Percentiles rank a stretch among this genome's conserved stretches.
These are phyloP conservation scores for Parauchenoglanis punctatus DNA, from an alignment of 2,797 vertebrate genomes.

Conservation along the genomic window DNA sequence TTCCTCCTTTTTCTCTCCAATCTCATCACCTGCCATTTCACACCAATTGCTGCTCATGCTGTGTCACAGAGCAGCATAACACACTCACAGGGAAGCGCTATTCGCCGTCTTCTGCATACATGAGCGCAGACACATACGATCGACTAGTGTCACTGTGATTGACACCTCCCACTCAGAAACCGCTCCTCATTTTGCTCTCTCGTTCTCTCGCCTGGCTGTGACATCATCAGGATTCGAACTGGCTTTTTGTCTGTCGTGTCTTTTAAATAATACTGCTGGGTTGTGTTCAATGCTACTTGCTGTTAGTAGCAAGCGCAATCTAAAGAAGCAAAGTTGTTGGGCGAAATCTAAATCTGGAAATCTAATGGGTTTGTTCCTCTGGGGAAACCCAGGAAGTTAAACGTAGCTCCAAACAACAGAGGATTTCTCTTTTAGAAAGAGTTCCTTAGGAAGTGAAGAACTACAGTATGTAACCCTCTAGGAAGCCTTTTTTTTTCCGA, in stretches of 20 bases:
- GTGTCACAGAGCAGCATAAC: background rate
- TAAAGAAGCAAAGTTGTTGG: too few relatives aligned
- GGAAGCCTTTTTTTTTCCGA: too few relatives aligned
- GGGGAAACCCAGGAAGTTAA: too few relatives aligned
- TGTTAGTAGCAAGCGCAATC: too few relatives aligned
- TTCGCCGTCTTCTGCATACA: background rate
- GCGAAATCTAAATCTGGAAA: too few relatives aligned
- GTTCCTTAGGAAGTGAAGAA: too few relatives aligned
- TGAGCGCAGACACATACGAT: background rate
- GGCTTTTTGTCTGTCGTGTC: background rate
- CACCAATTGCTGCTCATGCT: background rate
- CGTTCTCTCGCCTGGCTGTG: background rate
- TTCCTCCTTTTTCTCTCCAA: background rate
- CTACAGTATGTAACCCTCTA: too few relatives aligned
- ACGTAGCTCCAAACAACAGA: too few relatives aligned
- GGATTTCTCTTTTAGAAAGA: too few relatives aligned
- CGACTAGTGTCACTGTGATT: background rate
- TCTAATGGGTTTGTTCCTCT: too few relatives aligned
- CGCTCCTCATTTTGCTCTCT: background rate
- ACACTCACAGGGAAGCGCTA: background rate
- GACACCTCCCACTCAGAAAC: background rate
- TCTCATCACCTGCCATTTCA: background rate
- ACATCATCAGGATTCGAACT: background rate
- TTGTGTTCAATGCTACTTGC: too few relatives aligned
- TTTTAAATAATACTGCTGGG: too few relatives aligned